Conservation (phyloP, 2,888 invertebrate species). For the Orthosia gracilis region DNA sequence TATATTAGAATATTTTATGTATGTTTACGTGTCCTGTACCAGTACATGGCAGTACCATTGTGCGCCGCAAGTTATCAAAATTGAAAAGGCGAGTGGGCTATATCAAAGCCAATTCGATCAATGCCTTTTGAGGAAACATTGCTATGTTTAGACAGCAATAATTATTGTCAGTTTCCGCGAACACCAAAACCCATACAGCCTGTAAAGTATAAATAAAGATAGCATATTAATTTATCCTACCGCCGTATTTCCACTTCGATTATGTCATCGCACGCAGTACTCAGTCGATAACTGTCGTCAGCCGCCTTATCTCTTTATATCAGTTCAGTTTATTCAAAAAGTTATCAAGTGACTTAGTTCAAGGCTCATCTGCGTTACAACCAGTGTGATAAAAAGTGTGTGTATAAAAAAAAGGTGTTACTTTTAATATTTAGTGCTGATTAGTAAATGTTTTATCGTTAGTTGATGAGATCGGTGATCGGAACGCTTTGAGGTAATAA, state of each 20-base stretch:
- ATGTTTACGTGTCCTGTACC: too few relatives aligned
- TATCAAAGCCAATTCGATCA: background rate
- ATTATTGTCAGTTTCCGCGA: slow-evolving; percentile 18
- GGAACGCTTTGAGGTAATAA: slow-evolving; percentile 17
- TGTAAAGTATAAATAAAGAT: background rate
- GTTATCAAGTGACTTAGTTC: slow-evolving; percentile 64
- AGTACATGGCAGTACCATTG: background rate
- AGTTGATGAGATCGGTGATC: background rate
- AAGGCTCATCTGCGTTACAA: slow-evolving; percentile 62
- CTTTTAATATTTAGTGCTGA: slow-evolving; percentile 12
- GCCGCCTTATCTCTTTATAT: slow-evolving; percentile 57
- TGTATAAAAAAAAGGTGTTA: background rate
- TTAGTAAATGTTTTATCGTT: slow-evolving; percentile 5
- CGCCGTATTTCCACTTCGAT: slow-evolving; percentile 7
- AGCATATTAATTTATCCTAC: background rate
- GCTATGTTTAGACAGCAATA: background rate
- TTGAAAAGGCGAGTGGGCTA: background rate
- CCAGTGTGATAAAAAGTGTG: slow-evolving; percentile 28
- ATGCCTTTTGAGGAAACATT: background rate
- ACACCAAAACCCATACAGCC: background rate
- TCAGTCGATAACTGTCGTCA: slow-evolving; percentile 62
- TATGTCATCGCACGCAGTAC: slow-evolving; percentile 48
- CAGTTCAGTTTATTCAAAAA: slow-evolving; percentile 49
- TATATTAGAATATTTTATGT: too few relatives aligned
- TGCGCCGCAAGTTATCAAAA: background rate